Conservation (phyloP, 2,113 vertebrate species). For the Gnathonemus echidnorhynchus region DNA sequence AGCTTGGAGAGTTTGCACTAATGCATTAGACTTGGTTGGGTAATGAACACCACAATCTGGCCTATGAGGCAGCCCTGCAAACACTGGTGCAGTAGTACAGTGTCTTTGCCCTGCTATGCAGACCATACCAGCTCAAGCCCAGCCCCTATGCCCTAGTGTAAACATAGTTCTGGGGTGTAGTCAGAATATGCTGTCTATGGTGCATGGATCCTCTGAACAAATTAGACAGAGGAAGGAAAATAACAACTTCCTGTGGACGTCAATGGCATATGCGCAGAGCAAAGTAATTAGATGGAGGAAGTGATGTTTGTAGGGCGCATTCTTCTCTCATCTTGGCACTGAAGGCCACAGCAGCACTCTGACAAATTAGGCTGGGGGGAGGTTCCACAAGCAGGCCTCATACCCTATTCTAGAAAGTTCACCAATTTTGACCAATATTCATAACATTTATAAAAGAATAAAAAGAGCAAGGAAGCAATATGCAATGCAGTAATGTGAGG, state of each 20-base stretch:
- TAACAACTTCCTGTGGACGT: constrained; percentile 28
- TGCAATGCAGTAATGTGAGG: not conserved
- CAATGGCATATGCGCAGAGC: constrained; percentile 17
- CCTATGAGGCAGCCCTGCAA: not conserved
- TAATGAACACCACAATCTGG: not conserved
- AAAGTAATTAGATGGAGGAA: constrained; percentile 18
- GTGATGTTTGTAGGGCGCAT: constrained; percentile 27
- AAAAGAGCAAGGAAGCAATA: not conserved
- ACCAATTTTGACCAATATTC: constrained; percentile 19
- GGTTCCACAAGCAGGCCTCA: not conserved
- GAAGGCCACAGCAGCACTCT: constrained; percentile 24
- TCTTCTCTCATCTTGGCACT: constrained; percentile 33
- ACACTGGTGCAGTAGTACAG: not conserved
- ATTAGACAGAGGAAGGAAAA: not conserved
- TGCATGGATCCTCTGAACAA: not conserved
- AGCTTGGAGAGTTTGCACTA: not conserved
- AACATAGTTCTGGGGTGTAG: not conserved
- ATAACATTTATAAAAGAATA: constrained; percentile 27
- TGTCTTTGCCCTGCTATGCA: not conserved
- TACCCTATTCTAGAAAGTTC: constrained; percentile 1
- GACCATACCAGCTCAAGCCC: not conserved
- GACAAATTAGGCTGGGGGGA: constrained; percentile 23
- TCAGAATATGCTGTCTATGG: not conserved
- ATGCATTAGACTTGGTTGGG: not conserved
- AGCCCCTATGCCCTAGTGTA: not conserved